Evolutionary conservation across 2,888 invertebrate genomes (phyloP).

Genomic region (Cephus pulcher): DNA sequence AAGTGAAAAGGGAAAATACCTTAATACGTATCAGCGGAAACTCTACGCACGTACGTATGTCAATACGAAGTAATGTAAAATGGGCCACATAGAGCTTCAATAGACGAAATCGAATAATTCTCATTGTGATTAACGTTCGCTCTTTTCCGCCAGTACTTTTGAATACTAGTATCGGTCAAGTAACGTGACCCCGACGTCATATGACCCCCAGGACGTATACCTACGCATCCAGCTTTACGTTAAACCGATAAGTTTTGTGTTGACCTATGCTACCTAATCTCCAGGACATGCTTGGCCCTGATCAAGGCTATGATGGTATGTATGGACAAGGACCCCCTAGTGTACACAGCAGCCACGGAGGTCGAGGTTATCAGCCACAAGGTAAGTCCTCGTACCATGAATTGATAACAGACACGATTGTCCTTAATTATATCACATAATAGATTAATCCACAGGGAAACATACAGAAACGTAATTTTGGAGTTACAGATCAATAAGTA

Average conservation of each 20-base stretch:
- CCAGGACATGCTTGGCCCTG: conserved; percentile 91
- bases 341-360: conserved; percentile 83
- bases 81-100: not conserved
- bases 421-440: not conserved
- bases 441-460: not conserved
- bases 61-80: not conserved
- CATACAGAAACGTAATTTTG: not conserved
- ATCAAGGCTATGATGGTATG: conserved; percentile 93
- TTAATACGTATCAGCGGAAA: not conserved
- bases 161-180: not conserved
- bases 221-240: conserved; percentile 1
- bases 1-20: not conserved
- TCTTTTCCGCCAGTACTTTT: not conserved
- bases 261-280: conserved; percentile 66
- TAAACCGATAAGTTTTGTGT: conserved; percentile 49
- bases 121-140: not conserved
- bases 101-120: not conserved
- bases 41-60: not conserved
- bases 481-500: not conserved
- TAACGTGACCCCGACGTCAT: not conserved
- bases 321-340: conserved; percentile 92
- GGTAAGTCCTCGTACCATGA: conserved; percentile 71
- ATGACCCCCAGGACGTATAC: not conserved
- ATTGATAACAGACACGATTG: not conserved
- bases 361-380: conserved; percentile 85